Evolutionary conservation across 1,140 invertebrate genomes (phyloP), one percentile per base, ranked within the genome.

Genomic region (Meloidogyne floridensis): DNA sequence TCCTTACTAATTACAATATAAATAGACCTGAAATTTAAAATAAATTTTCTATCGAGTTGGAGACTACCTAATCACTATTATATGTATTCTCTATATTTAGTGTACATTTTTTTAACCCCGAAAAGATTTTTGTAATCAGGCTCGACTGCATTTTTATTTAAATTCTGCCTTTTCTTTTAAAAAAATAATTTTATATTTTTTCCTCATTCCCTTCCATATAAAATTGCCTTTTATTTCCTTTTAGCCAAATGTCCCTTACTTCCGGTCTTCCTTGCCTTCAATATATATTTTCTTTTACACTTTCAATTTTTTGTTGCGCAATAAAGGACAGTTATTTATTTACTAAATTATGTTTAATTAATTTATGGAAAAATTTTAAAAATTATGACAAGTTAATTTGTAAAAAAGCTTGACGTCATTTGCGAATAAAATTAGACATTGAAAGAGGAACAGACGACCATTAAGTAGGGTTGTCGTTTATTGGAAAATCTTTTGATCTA

Each of bases 321-420:
- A 65, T 65, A 65, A 65, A 65, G 59, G n/a, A 65, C 59, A 65
- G n/a, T 65, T 65, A 65, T 65, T 59, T 59, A 32, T 32, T 32
- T 32, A 32, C 32, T 32, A n/a, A 65, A 59, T 59, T 15, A 15
- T 59, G 4, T 59, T 54, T 54, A 54, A 54, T 54, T 54, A 9
- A 54, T 54, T 54, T 3, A 32, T 32, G 32, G 32, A 32, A 32
- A 32, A 32, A 32, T 32, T 32, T 32, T 32, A 32, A 32, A 32
- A 47, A 47, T 47, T 47, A 47, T 47, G 47, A 47, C 32, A 32
- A 32, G 32, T 32, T 32, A 32, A n/a, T n/a, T n/a, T n/a, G n/a
- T 32, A 32, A 32, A 32, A 32, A 32, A 32, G 32, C 2, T 32
- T 32, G 32, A 32, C 32, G 32, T 1, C 32, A 1, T 32, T 32